These are phyloP conservation scores for Lysiphlebus fabarum DNA, from an alignment of 1,140 invertebrate species.

Conservation along the genomic window DNA sequence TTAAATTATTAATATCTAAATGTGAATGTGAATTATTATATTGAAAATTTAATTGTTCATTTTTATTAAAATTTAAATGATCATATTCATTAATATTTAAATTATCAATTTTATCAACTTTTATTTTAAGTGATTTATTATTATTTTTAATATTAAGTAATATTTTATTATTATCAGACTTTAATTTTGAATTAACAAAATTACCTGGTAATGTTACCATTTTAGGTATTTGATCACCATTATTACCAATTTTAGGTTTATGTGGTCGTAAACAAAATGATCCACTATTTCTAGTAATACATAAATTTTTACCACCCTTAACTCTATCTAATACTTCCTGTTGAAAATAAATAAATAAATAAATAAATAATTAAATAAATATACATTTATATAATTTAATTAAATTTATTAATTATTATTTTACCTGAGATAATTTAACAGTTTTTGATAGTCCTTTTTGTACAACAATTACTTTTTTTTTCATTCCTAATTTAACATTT, in stretches of 20 bases:
- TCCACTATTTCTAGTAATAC: conserved; percentile 36
- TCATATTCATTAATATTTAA: no score
- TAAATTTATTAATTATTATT: conserved; percentile 5
- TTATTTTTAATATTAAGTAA: no score
- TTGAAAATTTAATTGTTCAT: no score
- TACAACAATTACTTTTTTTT: conserved; percentile 47
- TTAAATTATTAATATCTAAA: no score
- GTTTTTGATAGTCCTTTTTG: conserved; percentile 48
- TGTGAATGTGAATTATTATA: no score
- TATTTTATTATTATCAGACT: conserved; percentile 26
- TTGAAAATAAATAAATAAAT: conserved; percentile 22
- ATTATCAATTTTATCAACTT: no score
- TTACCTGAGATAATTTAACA: conserved; percentile 41
- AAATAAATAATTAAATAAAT: conserved; percentile 12
- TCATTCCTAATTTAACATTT: conserved; percentile 37
- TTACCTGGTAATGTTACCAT: conserved; percentile 20
- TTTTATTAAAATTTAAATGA: no score
- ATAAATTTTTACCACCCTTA: conserved; percentile 43
- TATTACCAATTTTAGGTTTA: conserved; percentile 33
- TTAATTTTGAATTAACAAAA: conserved; percentile 24
- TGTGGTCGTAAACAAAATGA: conserved; percentile 38
- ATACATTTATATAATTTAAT: neutral
- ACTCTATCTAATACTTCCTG: conserved; percentile 50
- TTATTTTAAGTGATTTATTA: no score
- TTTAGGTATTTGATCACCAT: conserved; percentile 41